Evolutionary conservation across 2,113 vertebrate species (phyloP).

Genomic region (Rhinoderma darwinii): DNA sequence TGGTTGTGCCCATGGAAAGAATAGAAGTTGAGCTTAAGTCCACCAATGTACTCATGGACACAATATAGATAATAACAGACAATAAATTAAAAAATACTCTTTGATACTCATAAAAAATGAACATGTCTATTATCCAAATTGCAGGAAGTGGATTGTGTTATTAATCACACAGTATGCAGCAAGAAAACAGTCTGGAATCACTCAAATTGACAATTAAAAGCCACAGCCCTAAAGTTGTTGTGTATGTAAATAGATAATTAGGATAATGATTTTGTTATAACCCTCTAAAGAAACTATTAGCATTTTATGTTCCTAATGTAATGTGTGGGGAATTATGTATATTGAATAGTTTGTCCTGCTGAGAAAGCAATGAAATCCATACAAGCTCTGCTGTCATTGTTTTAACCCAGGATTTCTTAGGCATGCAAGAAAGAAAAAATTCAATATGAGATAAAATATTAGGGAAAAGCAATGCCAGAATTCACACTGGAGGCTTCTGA

Average conservation of each 20-base stretch:
- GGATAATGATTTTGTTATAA: constrained; percentile 46
- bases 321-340: constrained; percentile 42
- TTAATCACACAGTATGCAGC: constrained; percentile 39
- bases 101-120: background rate
- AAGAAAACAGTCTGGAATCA: constrained; percentile 24
- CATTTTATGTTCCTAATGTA: constrained; percentile 41
- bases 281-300: constrained; percentile 36
- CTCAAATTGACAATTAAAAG: constrained; percentile 44
- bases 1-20: background rate
- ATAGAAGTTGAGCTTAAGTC: background rate
- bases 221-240: constrained; percentile 17
- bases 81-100: background rate
- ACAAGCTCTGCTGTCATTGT: background rate
- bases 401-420: constrained; percentile 2
- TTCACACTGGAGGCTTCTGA: background rate
- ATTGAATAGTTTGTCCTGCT: constrained; percentile 33
- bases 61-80: background rate
- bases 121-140: background rate
- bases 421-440: background rate
- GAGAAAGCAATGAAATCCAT: constrained; percentile 38
- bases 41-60: background rate
- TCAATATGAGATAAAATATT: background rate
- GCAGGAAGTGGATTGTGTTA: background rate
- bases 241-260: constrained; percentile 50
- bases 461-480: background rate